phyloP scores from a whole-genome alignment of 2,797 vertebrate genomes.

The Hypotaenidia philippensis region DNA sequence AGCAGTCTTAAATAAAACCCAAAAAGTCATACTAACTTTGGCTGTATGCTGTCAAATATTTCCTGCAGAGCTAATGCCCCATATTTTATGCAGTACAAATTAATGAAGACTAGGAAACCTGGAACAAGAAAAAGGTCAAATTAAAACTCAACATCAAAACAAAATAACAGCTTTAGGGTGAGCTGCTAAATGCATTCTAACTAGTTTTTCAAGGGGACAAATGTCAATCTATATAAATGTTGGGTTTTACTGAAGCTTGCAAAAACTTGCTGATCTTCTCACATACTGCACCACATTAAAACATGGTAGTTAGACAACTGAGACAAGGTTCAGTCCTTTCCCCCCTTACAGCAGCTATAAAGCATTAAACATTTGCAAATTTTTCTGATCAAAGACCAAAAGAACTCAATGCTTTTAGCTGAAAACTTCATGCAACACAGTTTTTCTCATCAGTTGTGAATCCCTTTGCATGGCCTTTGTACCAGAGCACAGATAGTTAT shows the following conservation, averaged over 20 bases:
- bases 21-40: conserved; percentile 89
- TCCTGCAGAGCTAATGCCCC: conserved; percentile 96
- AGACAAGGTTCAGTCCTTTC: not conserved
- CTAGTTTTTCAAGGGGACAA: not conserved
- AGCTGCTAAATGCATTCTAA: not conserved
- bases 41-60: conserved; percentile 97
- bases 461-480: not conserved
- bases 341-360: not conserved
- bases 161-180: not conserved
- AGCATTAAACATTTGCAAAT: not conserved
- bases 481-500: not conserved
- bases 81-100: conserved; percentile 94
- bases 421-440: not conserved
- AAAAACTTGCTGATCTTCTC: not conserved
- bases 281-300: rapidly evolving
- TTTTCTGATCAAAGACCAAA: not conserved
- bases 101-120: conserved; percentile 98
- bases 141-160: not conserved
- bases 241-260: not conserved
- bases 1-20: not conserved
- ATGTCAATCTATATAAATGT: rapidly evolving
- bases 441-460: not conserved
- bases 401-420: not conserved
- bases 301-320: not conserved
- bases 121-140: conserved; percentile 47